Evolutionary conservation across 2,113 vertebrate species (phyloP).

Genomic region (Collichthys lucidus): DNA sequence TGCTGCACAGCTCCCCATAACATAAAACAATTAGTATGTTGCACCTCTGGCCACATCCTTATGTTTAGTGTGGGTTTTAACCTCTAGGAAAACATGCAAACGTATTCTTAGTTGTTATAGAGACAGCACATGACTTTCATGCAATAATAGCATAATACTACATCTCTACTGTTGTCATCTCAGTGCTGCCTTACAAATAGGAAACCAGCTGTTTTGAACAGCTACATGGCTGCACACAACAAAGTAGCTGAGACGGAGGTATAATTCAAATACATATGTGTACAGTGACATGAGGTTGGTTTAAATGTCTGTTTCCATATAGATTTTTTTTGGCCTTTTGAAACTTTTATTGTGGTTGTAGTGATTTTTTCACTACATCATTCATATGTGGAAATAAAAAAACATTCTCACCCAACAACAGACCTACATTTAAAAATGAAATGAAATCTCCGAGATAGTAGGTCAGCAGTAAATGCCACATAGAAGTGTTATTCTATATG

Average conservation of each 20-base stretch:
- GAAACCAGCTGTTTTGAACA: background rate
- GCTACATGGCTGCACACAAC: background rate
- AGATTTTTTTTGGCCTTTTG: background rate
- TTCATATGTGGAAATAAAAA: background rate
- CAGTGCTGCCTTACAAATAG: background rate
- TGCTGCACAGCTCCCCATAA: background rate
- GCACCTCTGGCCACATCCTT: conserved; percentile 1
- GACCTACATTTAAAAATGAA: background rate
- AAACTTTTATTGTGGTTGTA: no score
- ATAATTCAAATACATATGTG: background rate
- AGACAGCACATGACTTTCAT: background rate
- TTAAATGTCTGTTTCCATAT: conserved; percentile 4
- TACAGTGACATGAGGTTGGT: background rate
- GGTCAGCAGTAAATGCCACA: no score
- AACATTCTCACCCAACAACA: background rate
- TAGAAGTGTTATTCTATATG: no score
- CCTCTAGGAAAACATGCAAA: background rate
- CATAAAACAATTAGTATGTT: background rate
- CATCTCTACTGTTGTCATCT: background rate
- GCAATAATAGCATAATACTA: background rate
- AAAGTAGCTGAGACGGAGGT: background rate
- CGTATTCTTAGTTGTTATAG: background rate
- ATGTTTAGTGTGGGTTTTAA: background rate
- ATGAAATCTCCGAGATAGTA: no score
- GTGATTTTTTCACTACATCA: background rate